phyloP scores from a whole-genome alignment of 2,113 vertebrate species.

The Copsychus sechellarum region DNA sequence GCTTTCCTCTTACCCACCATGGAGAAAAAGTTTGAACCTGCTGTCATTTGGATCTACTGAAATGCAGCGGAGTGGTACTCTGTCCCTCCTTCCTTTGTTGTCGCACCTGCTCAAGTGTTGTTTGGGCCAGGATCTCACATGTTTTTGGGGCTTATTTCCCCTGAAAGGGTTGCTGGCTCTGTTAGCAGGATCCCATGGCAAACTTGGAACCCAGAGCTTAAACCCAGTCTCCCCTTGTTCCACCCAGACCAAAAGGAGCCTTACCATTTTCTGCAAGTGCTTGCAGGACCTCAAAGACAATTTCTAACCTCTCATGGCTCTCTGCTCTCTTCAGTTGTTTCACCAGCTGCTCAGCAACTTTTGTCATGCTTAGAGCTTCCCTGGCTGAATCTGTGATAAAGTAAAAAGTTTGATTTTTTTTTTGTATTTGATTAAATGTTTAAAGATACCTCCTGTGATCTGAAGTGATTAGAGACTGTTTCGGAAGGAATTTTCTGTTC shows the following conservation, averaged over 20 bases:
- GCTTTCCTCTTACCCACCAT: background rate
- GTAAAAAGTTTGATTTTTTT: background rate
- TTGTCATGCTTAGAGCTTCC: constrained; percentile 79
- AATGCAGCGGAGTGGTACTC: background rate
- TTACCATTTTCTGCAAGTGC: constrained; percentile 86
- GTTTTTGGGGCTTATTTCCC: background rate
- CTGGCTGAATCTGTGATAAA: constrained; percentile 77
- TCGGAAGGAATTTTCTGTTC: background rate
- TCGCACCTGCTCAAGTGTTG: background rate
- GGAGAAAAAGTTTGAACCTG: background rate
- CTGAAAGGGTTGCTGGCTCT: background rate
- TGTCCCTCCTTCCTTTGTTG: background rate
- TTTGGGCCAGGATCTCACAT: background rate
- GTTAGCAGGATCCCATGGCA: background rate
- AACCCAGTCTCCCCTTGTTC: background rate
- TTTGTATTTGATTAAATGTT: background rate
- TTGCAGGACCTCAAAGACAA: constrained; percentile 85
- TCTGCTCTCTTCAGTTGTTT: constrained; percentile 81
- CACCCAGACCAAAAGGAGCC: background rate
- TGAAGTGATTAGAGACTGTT: background rate
- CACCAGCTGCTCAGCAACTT: constrained; percentile 78
- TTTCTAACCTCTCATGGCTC: constrained; percentile 83
- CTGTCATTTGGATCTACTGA: background rate
- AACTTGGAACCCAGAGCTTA: background rate
- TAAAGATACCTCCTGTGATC: background rate